A percentile compares a stretch with the other conserved stretches of the same genome.
Conservation (phyloP, 30 jellyfish, hydroid and myxozoan species). For the Catostylus mosaicus region DNA sequence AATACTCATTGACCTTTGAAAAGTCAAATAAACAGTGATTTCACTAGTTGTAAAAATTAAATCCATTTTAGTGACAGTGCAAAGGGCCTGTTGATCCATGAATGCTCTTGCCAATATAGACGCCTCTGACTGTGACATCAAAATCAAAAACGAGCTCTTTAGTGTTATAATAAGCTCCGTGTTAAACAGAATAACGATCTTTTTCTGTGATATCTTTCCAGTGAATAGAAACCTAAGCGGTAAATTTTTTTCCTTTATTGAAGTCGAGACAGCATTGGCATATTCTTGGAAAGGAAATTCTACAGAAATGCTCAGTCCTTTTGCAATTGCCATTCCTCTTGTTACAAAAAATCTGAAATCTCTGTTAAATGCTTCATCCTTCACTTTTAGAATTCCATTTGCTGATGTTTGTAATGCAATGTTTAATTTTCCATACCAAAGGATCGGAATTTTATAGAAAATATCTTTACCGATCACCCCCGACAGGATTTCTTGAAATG, state of each 20-base stretch:
- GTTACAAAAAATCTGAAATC: slow-evolving; percentile 69
- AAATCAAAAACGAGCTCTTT: slow-evolving; percentile 11
- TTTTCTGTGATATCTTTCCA: slow-evolving; percentile 14
- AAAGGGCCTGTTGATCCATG: not conserved
- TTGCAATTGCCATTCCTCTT: slow-evolving; percentile 73
- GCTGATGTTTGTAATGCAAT: slow-evolving; percentile 71
- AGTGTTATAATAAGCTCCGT: slow-evolving; percentile 33
- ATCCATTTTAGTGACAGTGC: slow-evolving; percentile 27
- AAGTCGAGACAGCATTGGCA: slow-evolving; percentile 17
- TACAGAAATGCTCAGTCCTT: slow-evolving; percentile 65
- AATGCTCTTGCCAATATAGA: not conserved
- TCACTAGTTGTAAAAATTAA: slow-evolving; percentile 1
- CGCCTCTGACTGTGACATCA: slow-evolving; percentile 44
- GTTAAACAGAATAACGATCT: slow-evolving; percentile 15
- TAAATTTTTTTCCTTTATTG: slow-evolving; percentile 14
- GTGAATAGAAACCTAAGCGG: slow-evolving; percentile 38
- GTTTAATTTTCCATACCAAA: slow-evolving; percentile 56
- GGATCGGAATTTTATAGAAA: slow-evolving; percentile 60
- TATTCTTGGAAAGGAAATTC: slow-evolving; percentile 74
- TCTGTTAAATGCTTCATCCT: slow-evolving; percentile 66
- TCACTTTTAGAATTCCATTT: slow-evolving; percentile 66
- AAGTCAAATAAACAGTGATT: slow-evolving; percentile 7
- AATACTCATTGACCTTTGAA: slow-evolving; percentile 9
- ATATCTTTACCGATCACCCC: slow-evolving; percentile 64
- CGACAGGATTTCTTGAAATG: slow-evolving; percentile 61